phyloP scores from a whole-genome alignment of 2,888 invertebrate genomes.

The Chironomus riparius region DNA sequence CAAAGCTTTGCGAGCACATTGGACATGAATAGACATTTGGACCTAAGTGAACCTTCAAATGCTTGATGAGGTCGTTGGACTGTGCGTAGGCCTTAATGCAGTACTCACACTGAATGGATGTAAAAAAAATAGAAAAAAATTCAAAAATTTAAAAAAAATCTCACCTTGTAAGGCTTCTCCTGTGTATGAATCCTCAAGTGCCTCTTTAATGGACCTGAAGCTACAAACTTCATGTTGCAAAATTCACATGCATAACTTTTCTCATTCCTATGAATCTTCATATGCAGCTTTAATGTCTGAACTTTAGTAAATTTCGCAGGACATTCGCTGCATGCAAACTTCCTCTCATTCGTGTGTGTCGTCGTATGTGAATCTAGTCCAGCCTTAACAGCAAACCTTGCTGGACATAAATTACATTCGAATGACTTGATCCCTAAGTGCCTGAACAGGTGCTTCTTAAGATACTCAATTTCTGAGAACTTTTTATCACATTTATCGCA shows the following conservation, averaged over 20 bases:
- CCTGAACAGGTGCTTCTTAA: conserved; percentile 6
- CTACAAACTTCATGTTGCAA: conserved; percentile 5
- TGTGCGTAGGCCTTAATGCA: conserved; percentile 9
- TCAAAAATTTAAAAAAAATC: background rate
- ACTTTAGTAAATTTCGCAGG: background rate
- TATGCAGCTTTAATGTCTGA: background rate
- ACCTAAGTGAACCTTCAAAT: conserved; percentile 7
- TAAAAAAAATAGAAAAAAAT: no score
- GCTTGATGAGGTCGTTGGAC: conserved; percentile 16
- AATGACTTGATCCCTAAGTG: background rate
- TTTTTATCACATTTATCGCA: conserved; percentile 1
- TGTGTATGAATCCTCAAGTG: conserved; percentile 1
- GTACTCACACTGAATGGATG: background rate
- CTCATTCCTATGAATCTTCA: background rate
- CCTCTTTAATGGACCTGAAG: background rate
- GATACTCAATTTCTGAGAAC: conserved; percentile 6
- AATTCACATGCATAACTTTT: conserved; percentile 1
- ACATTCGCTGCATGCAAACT: background rate
- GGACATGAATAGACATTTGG: conserved; percentile 6
- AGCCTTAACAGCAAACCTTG: background rate
- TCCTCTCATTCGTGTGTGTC: background rate
- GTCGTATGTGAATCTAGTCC: conserved; percentile 13
- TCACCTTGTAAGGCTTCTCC: background rate
- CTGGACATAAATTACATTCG: conserved; percentile 1
- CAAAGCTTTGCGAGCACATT: background rate